These are phyloP conservation scores for Orycteropus afer DNA, from an alignment of 2,113 vertebrate species.

Conservation along the genomic window DNA sequence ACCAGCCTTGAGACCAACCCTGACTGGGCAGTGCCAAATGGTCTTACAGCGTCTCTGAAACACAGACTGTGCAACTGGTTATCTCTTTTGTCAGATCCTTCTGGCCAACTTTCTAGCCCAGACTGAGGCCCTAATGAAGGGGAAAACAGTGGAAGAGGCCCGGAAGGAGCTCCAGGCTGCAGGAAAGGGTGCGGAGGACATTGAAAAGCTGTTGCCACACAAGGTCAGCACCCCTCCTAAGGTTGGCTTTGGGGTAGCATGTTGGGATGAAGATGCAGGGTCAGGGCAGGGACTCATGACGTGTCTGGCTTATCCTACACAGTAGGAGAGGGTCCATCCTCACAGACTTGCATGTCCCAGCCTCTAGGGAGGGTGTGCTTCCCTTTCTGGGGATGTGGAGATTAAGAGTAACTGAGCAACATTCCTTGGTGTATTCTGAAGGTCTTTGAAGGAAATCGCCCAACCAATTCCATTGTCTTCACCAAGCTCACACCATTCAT, in stretches of 20 bases:
- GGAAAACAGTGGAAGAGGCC: conserved; percentile 93
- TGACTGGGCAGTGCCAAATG: background rate
- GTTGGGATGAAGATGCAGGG: background rate
- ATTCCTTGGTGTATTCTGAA: conserved; percentile 78
- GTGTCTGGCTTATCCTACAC: background rate
- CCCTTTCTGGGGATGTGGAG: background rate
- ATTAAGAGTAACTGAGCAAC: background rate
- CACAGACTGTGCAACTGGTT: background rate
- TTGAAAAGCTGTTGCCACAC: conserved; percentile 95
- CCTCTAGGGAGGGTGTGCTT: background rate
- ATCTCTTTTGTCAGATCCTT: conserved; percentile 89
- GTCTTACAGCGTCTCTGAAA: background rate
- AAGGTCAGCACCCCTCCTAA: conserved; percentile 87
- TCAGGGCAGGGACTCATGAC: background rate
- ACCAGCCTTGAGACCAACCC: background rate
- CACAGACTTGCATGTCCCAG: background rate
- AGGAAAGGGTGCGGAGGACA: conserved; percentile 87
- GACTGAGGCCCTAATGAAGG: conserved; percentile 98
- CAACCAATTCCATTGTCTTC: conserved; percentile 96
- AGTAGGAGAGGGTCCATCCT: background rate
- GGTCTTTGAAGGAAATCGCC: conserved; percentile 98
- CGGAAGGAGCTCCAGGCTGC: conserved; percentile 91
- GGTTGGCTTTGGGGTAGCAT: background rate
- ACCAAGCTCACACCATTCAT: conserved; percentile 94
- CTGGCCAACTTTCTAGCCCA: conserved; percentile 97